Evolutionary conservation across 1,140 invertebrate species (phyloP).

Genomic region (Procambarus clarkii): DNA sequence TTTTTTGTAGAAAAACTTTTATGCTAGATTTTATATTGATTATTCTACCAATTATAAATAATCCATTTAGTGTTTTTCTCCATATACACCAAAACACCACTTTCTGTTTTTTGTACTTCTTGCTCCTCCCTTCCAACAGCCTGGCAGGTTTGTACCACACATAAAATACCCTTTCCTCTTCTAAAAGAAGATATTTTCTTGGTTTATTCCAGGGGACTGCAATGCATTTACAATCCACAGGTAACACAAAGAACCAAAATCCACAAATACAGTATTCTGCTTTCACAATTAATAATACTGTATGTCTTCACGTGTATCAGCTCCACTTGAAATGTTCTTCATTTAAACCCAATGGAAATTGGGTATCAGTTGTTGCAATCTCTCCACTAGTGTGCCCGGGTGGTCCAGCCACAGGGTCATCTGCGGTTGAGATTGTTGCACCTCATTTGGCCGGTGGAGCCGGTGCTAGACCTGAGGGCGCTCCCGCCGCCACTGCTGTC

Average conservation of each 20-base stretch:
- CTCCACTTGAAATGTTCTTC: background rate
- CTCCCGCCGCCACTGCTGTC: conserved; percentile 49
- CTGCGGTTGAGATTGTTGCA: conserved; percentile 37
- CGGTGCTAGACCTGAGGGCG: conserved; percentile 60
- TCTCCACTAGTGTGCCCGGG: background rate
- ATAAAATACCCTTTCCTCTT: background rate
- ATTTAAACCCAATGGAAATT: background rate
- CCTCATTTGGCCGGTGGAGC: conserved; percentile 61
- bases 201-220: conserved; percentile 25
- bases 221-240: conserved; percentile 13
- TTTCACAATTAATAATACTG: background rate
- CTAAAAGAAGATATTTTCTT: background rate
- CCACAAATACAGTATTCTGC: background rate
- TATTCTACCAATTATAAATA: background rate
- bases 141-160: conserved; percentile 14
- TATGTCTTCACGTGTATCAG: background rate
- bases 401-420: conserved; percentile 35
- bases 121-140: background rate
- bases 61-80: background rate
- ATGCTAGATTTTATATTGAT: background rate
- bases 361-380: background rate
- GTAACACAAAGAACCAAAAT: background rate
- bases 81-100: background rate
- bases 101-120: conserved; percentile 31
- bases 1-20: background rate